These are phyloP conservation scores for Reticulitermes lucifugus DNA, from an alignment of 2,888 invertebrate genomes.

Conservation along the genomic window DNA sequence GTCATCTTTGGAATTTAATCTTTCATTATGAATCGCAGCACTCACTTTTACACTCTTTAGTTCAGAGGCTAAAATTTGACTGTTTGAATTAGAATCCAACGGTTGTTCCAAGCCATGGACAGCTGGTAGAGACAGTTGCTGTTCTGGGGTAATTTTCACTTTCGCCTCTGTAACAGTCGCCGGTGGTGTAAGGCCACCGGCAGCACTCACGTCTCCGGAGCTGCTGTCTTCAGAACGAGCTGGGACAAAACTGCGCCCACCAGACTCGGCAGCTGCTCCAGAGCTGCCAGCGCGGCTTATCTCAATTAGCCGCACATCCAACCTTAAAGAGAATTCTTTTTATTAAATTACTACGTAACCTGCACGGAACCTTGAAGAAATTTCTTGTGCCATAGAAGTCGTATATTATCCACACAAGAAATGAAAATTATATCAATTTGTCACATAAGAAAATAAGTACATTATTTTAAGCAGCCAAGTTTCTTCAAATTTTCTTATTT, in stretches of 20 bases:
- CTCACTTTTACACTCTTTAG: constrained; percentile 56
- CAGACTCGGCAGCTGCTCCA: constrained; percentile 51
- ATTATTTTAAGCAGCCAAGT: too few species aligned
- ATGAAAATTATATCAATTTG: too few species aligned
- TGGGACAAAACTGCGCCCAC: constrained; percentile 54
- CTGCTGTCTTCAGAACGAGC: constrained; percentile 58
- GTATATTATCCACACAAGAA: too few species aligned
- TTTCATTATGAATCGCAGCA: constrained; percentile 61
- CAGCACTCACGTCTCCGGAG: constrained; percentile 56
- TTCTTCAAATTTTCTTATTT: too few species aligned
- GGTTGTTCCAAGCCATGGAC: constrained; percentile 49
- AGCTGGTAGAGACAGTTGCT: background rate
- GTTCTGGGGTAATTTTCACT: background rate
- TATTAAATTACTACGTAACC: too few species aligned
- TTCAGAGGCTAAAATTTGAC: background rate
- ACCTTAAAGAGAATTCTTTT: constrained; percentile 59
- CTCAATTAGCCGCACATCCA: constrained; percentile 73
- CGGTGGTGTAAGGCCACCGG: constrained; percentile 56
- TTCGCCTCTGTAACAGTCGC: constrained; percentile 48
- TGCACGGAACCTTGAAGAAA: constrained; percentile 59
- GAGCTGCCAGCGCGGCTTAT: constrained; percentile 58
- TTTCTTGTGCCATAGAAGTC: too few species aligned
- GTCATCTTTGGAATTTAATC: constrained; percentile 49
- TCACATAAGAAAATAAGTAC: too few species aligned
- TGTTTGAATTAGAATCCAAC: constrained; percentile 3